Percentiles rank a stretch among this genome's conserved stretches.
Conservation (phyloP, 2,888 invertebrate genomes). For the Philhelius pedissequus region DNA sequence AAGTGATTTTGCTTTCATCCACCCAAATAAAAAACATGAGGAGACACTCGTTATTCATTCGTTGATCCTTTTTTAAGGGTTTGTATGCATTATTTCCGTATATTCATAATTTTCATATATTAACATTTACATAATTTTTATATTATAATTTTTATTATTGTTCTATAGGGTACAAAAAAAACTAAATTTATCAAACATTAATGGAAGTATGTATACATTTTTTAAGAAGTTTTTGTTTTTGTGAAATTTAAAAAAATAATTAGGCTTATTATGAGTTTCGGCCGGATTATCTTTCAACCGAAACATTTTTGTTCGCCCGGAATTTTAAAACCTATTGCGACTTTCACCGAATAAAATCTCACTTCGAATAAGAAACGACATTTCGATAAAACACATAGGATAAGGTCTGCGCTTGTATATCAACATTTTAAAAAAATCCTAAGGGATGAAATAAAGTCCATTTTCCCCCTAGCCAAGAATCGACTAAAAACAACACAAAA, state of each 20-base stretch:
- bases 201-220: background rate
- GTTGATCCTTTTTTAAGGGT: constrained; percentile 66
- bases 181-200: background rate
- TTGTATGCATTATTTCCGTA: constrained; percentile 64
- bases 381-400: no score
- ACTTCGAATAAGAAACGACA: no score
- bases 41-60: constrained; percentile 44
- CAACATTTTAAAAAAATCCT: no score
- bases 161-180: constrained; percentile 4
- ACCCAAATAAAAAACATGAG: constrained; percentile 39
- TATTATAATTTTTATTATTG: constrained; percentile 30
- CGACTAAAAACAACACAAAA: no score
- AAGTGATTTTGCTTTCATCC: constrained; percentile 58
- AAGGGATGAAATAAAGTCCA: no score
- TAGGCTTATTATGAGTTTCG: no score
- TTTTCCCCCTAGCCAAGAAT: no score
- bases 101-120: constrained; percentile 46
- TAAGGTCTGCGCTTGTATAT: no score
- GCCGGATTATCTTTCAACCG: no score
- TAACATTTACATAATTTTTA: constrained; percentile 6
- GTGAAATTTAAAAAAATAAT: background rate
- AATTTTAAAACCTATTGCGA: no score
- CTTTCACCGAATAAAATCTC: no score
- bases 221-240: constrained; percentile 13
- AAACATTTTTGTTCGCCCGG: no score